Conservation (phyloP, 2,113 vertebrate genomes). For the Burhinus bistriatus region DNA sequence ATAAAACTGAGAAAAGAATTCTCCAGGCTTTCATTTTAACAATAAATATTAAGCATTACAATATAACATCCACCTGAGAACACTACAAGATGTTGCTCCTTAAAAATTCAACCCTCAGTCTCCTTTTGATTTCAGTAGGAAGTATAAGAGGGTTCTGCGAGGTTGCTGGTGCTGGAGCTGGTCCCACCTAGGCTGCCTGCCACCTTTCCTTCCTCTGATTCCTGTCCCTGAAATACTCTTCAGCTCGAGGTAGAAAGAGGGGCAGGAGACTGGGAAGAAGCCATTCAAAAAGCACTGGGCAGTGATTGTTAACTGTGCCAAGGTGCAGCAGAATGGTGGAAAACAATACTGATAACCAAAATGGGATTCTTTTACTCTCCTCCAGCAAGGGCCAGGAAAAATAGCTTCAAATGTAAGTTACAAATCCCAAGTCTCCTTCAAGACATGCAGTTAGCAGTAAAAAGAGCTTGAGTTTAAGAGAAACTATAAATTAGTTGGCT, state of each 20-base stretch:
- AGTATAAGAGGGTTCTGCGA: neutral
- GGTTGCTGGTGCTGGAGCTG: neutral
- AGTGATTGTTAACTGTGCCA: neutral
- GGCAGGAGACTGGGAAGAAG: neutral
- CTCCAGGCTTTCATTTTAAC: neutral
- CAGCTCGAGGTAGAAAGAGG: neutral
- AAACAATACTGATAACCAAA: neutral
- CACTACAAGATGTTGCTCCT: neutral
- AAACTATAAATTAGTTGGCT: neutral
- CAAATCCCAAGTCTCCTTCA: neutral
- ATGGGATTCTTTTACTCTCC: neutral
- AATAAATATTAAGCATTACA: neutral
- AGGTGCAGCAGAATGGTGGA: neutral
- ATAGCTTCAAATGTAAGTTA: neutral
- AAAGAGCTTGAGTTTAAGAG: neutral
- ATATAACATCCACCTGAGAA: neutral
- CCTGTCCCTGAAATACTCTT: neutral
- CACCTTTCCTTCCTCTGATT: neutral
- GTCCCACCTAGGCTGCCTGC: neutral
- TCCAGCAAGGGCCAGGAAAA: neutral
- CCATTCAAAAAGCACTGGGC: neutral
- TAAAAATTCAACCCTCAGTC: neutral
- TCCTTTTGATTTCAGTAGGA: neutral
- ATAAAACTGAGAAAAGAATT: neutral
- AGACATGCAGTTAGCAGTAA: neutral